Percentiles rank a stretch among this genome's conserved stretches.
Conservation (phyloP, 2,888 invertebrate genomes). For the Orgyia antiqua region DNA sequence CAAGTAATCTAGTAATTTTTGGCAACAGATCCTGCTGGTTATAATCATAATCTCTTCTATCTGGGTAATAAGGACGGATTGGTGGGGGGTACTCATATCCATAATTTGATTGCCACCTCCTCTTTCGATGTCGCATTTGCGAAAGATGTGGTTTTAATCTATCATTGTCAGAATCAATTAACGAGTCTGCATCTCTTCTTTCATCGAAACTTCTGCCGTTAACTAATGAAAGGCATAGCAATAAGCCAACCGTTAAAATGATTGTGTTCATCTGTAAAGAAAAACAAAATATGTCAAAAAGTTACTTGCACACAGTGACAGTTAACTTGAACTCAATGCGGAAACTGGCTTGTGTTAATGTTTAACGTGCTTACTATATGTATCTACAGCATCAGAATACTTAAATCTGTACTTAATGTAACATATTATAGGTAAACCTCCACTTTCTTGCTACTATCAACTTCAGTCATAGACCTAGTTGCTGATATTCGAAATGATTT, state of each 20-base stretch:
- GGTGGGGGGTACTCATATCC: constrained; percentile 45
- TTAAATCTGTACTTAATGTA: too few species aligned
- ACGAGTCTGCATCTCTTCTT: constrained; percentile 26
- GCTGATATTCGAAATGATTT: too few species aligned
- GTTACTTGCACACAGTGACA: too few species aligned
- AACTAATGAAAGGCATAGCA: constrained; percentile 36
- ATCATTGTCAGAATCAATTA: constrained; percentile 26
- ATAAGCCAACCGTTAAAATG: constrained; percentile 31
- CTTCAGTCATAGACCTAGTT: too few species aligned
- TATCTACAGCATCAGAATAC: too few species aligned
- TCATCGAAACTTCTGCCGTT: constrained; percentile 39
- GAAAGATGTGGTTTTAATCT: constrained; percentile 26
- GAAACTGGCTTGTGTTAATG: too few species aligned
- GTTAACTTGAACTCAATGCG: constrained; percentile 15
- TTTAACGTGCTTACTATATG: too few species aligned
- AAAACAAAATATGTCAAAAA: constrained; percentile 16
- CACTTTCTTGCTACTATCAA: too few species aligned
- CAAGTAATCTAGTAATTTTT: constrained; percentile 45
- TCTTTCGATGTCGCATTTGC: constrained; percentile 39
- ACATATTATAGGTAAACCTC: too few species aligned
- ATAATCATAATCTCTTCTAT: constrained; percentile 41
- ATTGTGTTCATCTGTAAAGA: constrained; percentile 51
- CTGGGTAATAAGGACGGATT: constrained; percentile 32
- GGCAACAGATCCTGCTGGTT: constrained; percentile 41
- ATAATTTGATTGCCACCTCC: constrained; percentile 45